Evolutionary conservation across 2,888 invertebrate genomes (phyloP).

Genomic region (Orchesellides sinensis): DNA sequence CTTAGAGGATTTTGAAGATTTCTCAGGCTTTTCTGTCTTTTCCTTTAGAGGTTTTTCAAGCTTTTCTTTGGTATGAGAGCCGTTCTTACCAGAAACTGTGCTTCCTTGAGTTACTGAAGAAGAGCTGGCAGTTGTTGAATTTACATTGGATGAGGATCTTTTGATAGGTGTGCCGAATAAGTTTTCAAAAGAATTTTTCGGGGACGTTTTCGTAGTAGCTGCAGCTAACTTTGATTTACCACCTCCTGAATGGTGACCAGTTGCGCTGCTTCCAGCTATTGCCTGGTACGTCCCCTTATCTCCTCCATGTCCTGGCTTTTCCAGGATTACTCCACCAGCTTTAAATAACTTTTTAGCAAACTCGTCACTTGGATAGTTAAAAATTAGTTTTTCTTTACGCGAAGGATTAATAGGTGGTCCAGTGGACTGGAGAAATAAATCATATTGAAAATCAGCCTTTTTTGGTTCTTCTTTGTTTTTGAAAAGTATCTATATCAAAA

Average conservation of each 20-base stretch:
- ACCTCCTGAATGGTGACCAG: slow-evolving; percentile 65
- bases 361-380: slow-evolving; percentile 91
- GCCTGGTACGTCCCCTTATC: slow-evolving; percentile 59
- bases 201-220: slow-evolving; percentile 67
- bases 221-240: slow-evolving; percentile 69
- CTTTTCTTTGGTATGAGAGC: slow-evolving; percentile 66
- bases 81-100: slow-evolving; percentile 63
- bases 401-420: slow-evolving; percentile 85
- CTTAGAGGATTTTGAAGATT: slow-evolving; percentile 58
- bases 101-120: slow-evolving; percentile 26
- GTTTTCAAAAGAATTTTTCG: slow-evolving; percentile 84
- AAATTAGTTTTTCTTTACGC: slow-evolving; percentile 89
- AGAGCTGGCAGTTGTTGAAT: slow-evolving; percentile 35
- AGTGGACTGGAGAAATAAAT: slow-evolving; percentile 87
- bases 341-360: slow-evolving; percentile 91
- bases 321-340: slow-evolving; percentile 83
- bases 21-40: slow-evolving; percentile 57
- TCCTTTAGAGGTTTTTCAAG: slow-evolving; percentile 58
- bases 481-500: slow-evolving; percentile 77
- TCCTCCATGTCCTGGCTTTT: slow-evolving; percentile 60
- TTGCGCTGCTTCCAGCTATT: slow-evolving; percentile 49
- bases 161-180: slow-evolving; percentile 91
- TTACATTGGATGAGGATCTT: slow-evolving; percentile 68
- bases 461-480: slow-evolving; percentile 94
- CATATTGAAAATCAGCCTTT: slow-evolving; percentile 86